phyloP scores from a whole-genome alignment of 2,113 vertebrate species.

The Melanerpes aurifrons region DNA sequence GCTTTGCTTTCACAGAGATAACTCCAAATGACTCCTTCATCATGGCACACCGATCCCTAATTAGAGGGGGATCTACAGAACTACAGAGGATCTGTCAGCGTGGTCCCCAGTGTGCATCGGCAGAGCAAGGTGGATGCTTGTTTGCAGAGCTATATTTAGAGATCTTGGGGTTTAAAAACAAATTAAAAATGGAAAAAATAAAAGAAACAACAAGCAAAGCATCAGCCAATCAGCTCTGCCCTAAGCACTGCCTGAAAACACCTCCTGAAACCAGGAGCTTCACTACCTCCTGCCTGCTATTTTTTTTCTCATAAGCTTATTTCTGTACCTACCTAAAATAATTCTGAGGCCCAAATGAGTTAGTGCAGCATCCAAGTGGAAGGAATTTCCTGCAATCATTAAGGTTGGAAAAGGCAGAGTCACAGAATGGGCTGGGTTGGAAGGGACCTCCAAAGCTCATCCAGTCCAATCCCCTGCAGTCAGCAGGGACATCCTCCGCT shows the following conservation, averaged over 20 bases:
- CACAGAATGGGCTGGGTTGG: too few relatives aligned
- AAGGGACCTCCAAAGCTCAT: too few relatives aligned
- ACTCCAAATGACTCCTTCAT: constrained; percentile 41
- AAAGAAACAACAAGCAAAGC: too few relatives aligned
- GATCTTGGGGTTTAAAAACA: background rate
- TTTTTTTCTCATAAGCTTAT: background rate
- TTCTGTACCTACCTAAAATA: background rate
- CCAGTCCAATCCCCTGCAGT: too few relatives aligned
- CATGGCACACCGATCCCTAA: constrained; percentile 1
- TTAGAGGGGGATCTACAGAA: background rate
- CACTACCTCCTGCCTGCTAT: rapidly evolving
- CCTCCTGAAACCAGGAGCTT: background rate
- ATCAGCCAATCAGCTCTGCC: background rate
- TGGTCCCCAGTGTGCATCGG: background rate
- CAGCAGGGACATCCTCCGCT: too few relatives aligned
- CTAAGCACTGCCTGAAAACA: background rate
- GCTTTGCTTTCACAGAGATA: constrained; percentile 20
- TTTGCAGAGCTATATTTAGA: background rate
- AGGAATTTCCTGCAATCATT: background rate
- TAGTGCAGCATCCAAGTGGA: background rate
- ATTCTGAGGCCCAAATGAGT: background rate
- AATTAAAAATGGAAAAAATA: background rate
- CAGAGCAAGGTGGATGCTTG: background rate
- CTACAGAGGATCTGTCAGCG: background rate
- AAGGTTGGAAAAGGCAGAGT: too few relatives aligned